phyloP scores from a whole-genome alignment of 2,797 vertebrate genomes.

The Chromis chromis region DNA sequence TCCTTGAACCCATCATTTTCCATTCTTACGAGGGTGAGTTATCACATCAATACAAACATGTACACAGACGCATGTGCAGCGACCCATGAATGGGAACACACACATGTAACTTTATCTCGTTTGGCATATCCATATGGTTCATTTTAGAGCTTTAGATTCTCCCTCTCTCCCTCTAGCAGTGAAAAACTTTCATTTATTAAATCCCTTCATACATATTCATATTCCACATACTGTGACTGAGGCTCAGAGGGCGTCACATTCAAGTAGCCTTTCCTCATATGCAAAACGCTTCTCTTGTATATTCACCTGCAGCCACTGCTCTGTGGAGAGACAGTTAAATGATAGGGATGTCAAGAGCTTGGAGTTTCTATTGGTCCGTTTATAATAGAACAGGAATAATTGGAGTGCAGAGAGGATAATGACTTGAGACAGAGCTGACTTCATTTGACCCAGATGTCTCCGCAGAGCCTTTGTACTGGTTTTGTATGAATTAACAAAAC shows the following conservation, averaged over 20 bases:
- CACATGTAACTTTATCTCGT: neutral
- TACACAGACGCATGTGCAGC: neutral
- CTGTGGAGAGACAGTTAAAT: conserved; percentile 41
- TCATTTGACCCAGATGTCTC: conserved; percentile 39
- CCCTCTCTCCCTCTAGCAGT: conserved; percentile 19
- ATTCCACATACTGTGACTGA: conserved; percentile 37
- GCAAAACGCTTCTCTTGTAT: conserved; percentile 1
- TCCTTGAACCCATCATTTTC: conserved; percentile 92
- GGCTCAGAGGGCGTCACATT: conserved; percentile 29
- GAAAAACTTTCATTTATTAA: conserved; percentile 51
- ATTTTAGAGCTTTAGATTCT: conserved; percentile 16
- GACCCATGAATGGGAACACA: neutral
- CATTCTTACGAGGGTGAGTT: conserved; percentile 89
- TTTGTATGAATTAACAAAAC: conserved; percentile 55
- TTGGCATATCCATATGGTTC: neutral
- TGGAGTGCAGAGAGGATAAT: conserved; percentile 57
- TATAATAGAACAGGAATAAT: conserved; percentile 57
- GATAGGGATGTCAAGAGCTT: conserved; percentile 52
- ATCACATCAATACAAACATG: neutral
- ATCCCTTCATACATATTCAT: conserved; percentile 64
- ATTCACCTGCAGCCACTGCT: conserved; percentile 40
- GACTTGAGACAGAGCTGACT: conserved; percentile 47
- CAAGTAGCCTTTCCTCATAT: conserved; percentile 30
- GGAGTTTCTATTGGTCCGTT: conserved; percentile 36
- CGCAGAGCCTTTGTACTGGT: conserved; percentile 38